Evolutionary conservation across 1,140 invertebrate genomes (phyloP), one percentile per base, ranked within the genome.

Genomic region (Drosophila littoralis): DNA sequence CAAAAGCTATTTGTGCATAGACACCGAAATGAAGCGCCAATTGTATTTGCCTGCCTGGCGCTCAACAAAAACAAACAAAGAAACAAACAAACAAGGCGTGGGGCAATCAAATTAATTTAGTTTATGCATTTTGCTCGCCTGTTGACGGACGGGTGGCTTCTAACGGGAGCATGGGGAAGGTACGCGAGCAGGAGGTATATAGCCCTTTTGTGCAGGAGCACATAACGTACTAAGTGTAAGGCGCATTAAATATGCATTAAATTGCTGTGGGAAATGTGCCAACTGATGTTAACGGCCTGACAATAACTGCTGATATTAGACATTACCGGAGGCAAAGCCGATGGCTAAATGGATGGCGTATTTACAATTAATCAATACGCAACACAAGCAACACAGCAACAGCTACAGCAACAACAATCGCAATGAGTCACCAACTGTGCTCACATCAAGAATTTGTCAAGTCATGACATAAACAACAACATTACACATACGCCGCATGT

Each of bases 171-270:
- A n/a, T 3, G 12, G 22, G 4, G 22, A 28, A 28, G 22, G 22
- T 28, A 3, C 22, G 4, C 22, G 22, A 28, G 3, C 5, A 5
- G 22, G 22, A 28, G 22, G 52, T 33, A 46, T 17, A 13, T 51
- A 40, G 13, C 28, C 43, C 52, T 43, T 10, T 61, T 46, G 6
- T 45, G 17, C 9, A 12, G 22, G 9, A 12, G 8, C 45, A 72
- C 60, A 84, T 59, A 73, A 52, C 51, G 22, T 28, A 57, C 45
- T 68, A 67, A 88, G 67, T 79, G 72, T 64, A 79, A 70, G 58
- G 59, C 60, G 51, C 38, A 86, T 86, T 83, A 80, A 86, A 89
- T 86, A 89, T 86, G 78, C 77, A 86, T 86, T 77, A 74, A 65
- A 65, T 57, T 57, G 57, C 57, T 52, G 58, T 75, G 63, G 67